phyloP scores from a whole-genome alignment of 2,888 invertebrate genomes.

The Spilosoma lubricipeda region DNA sequence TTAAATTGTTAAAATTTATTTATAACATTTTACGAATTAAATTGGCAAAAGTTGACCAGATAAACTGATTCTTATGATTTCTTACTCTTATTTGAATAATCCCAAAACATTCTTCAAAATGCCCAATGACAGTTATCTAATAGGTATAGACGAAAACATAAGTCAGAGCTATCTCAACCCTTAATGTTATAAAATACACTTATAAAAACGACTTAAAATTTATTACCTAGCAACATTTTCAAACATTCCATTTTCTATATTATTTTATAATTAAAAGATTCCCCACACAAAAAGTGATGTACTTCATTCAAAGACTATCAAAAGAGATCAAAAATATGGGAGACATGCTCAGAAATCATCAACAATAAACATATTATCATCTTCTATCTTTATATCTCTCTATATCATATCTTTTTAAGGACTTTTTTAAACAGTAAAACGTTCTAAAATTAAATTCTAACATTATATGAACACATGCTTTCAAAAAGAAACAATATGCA shows the following conservation, averaged over 20 bases:
- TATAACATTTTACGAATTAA: not conserved
- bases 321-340: constrained; percentile 19
- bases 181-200: not conserved
- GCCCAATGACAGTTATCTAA: not conserved
- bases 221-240: not conserved
- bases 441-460: not conserved
- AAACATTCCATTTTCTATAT: not conserved
- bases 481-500: not conserved
- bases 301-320: constrained; percentile 10
- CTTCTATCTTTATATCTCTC: no score
- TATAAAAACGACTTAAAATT: not conserved
- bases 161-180: not conserved
- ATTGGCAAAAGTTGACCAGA: not conserved
- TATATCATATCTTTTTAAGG: no score
- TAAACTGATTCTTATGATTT: not conserved
- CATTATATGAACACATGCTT: not conserved
- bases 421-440: not conserved
- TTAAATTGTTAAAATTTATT: not conserved
- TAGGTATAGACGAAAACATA: not conserved
- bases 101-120: no score
- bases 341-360: not conserved
- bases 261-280: not conserved
- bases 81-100: not conserved
- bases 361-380: not conserved
- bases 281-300: constrained; percentile 14